Evolutionary conservation across 2,888 invertebrate genomes (phyloP).

Genomic region (Craniophora ligustri): DNA sequence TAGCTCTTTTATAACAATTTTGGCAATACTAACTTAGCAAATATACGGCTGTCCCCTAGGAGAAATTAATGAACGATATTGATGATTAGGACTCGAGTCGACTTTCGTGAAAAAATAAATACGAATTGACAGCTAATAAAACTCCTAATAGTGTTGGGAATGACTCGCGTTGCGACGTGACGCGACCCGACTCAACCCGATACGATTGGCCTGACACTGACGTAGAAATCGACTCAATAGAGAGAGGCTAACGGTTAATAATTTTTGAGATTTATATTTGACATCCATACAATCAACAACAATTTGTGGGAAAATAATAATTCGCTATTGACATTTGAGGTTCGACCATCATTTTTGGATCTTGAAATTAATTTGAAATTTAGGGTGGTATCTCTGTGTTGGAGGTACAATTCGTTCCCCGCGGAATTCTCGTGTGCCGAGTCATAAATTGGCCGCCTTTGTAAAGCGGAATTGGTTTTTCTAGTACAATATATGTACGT

Average conservation of each 20-base stretch:
- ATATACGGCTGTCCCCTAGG: conserved; percentile 27
- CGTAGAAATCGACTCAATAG: conserved; percentile 59
- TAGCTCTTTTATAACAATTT: no score
- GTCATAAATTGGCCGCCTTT: conserved; percentile 79
- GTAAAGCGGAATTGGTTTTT: conserved; percentile 79
- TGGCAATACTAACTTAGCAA: no score
- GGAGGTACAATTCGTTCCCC: conserved; percentile 43
- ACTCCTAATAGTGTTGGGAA: conserved; percentile 69
- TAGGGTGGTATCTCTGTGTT: conserved; percentile 45
- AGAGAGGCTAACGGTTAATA: conserved; percentile 52
- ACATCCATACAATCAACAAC: conserved; percentile 55
- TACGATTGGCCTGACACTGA: conserved; percentile 63
- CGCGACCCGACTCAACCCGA: conserved; percentile 75
- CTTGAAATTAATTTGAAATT: conserved; percentile 62
- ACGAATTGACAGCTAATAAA: conserved; percentile 74
- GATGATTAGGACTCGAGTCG: conserved; percentile 22
- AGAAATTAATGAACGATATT: conserved; percentile 45
- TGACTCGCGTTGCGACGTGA: conserved; percentile 63
- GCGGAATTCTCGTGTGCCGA: conserved; percentile 63
- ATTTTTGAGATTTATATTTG: conserved; percentile 60
- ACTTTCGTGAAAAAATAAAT: conserved; percentile 56
- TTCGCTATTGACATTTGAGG: conserved; percentile 47
- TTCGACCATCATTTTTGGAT: conserved; percentile 58
- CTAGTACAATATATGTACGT: conserved; percentile 67
- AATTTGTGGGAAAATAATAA: conserved; percentile 57